These are phyloP conservation scores for Cheiracanthium punctorium DNA, from an alignment of 2,888 invertebrate genomes.

Conservation along the genomic window DNA sequence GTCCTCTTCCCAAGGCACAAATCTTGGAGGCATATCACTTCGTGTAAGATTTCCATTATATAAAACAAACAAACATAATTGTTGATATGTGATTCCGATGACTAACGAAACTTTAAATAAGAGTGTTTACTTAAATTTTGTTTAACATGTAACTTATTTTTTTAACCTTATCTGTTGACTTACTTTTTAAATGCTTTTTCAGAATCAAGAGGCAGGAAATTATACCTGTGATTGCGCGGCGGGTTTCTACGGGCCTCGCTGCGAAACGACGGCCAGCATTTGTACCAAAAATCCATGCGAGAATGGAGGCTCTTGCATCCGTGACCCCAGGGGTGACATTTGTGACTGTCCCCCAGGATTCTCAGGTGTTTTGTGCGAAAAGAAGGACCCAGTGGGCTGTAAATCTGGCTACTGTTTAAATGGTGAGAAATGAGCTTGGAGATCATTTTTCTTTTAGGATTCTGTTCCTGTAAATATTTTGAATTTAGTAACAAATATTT, in stretches of 20 bases:
- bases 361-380: conserved; percentile 88
- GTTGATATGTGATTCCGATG: no score
- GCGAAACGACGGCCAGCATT: conserved; percentile 80
- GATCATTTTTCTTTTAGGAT: no score
- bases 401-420: conserved; percentile 42
- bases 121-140: no score
- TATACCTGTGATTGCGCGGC: conserved; percentile 87
- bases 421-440: conserved; percentile 35
- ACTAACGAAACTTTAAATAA: no score
- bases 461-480: no score
- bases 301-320: conserved; percentile 76
- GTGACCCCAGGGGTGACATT: conserved; percentile 76
- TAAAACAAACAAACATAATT: no score
- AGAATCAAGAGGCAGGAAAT: conserved; percentile 71
- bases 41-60: no score
- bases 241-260: conserved; percentile 89
- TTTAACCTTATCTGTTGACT: no score
- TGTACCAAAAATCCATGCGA: conserved; percentile 76
- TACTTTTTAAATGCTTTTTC: conserved; percentile 1
- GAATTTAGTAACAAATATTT: no score
- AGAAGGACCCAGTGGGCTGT: conserved; percentile 29
- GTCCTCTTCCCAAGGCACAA: no score
- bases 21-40: no score
- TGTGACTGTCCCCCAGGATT: conserved; percentile 90
- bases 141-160: no score